Base-by-base conservation (phyloP, 2,888 invertebrate species). In the Steinernema scapterisci region DNA sequence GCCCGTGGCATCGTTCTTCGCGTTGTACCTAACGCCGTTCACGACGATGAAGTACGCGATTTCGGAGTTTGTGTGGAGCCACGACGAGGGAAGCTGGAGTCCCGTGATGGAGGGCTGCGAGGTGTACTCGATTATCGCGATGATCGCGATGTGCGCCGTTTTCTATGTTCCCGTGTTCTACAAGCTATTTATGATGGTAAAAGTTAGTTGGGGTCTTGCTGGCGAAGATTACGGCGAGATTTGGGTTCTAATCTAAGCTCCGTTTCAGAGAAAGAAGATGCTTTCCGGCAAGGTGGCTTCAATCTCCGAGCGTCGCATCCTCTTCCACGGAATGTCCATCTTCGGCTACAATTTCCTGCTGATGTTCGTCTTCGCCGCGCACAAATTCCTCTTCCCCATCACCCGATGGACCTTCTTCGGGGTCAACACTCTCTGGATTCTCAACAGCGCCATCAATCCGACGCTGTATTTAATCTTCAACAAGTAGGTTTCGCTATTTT, bases 311-410 rank as follows among this genome's bases (percentile, higher is more conserved):
- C 52, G 52, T n/a, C 19, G 52, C 19, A 23, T 52, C 21, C 52
- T 52, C 21, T 52, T 52, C 52, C 52, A 52, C 11, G 52, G 52
- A n/a, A 52, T 52, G 52, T 52, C 52, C 21, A 52, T 52, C 21
- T 52, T 52, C 21, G 52, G 52, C 52, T 52, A 52, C 52, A 52
- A 52, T 23, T 52, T 52, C 52, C 52, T 52, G 21, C 52, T 52
- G 2, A 52, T 52, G 52, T 52, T 52, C 52, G 52, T 23, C 52
- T 52, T 52, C 52, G 52, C 21, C 2, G 52, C 52, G 19, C 52
- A 52, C 52, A 52, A 52, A 23, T 52, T 52, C 52, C 52, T 52
- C 52, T 52, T 52, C 23, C n/a, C 19, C 2, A 23, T 21, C 11
- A 52, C 52, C 11, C 16, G 23, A 23, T 52, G 52, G 52, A 52